Conservation (phyloP, 2,797 vertebrate genomes). For the Eulemur albifrons region DNA sequence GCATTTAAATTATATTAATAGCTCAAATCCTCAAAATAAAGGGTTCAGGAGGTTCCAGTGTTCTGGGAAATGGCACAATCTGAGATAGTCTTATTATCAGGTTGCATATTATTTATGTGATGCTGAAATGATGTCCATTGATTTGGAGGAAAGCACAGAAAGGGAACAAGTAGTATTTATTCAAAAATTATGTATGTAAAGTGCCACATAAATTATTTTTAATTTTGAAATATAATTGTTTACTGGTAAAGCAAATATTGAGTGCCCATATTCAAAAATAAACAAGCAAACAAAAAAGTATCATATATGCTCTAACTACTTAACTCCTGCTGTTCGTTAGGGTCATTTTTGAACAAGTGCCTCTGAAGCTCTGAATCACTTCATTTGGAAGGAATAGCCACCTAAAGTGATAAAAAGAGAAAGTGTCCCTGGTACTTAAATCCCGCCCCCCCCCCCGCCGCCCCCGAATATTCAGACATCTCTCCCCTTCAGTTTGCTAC, state of each 20-base stretch:
- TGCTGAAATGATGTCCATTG: background rate
- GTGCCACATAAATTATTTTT: background rate
- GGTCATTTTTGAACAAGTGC: background rate
- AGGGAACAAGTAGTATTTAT: background rate
- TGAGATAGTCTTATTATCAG: background rate
- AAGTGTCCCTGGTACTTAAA: background rate
- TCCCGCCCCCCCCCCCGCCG: background rate
- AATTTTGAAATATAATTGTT: constrained; percentile 12
- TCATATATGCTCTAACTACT: background rate
- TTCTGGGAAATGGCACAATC: background rate
- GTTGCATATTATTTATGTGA: background rate
- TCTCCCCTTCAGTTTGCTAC: background rate
- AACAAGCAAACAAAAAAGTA: background rate
- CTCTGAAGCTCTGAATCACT: background rate
- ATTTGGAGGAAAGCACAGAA: background rate
- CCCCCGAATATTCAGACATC: background rate
- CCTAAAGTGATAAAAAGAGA: background rate
- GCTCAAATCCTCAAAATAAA: background rate
- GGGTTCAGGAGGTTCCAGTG: background rate
- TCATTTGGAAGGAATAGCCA: background rate
- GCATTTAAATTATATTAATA: background rate
- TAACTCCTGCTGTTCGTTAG: background rate
- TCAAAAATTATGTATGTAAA: background rate
- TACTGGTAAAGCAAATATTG: background rate
- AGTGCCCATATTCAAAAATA: background rate